Conservation (phyloP, 1,140 invertebrate genomes). For the Pentalonia nigronervosa region DNA sequence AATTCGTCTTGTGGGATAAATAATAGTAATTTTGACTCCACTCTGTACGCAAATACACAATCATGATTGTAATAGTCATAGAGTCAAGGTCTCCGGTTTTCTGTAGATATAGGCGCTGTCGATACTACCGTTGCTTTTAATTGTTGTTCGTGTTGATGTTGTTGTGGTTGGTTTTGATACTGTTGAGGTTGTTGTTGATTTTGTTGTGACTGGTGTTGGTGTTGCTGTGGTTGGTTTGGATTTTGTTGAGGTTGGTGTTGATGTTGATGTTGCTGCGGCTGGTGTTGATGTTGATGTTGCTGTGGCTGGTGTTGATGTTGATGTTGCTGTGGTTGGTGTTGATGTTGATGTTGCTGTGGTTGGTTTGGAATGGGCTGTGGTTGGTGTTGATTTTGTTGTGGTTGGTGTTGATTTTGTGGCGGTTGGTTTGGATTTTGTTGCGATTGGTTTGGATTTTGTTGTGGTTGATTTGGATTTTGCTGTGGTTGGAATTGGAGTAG, state of each 20-base stretch:
- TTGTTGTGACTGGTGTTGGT: not conserved
- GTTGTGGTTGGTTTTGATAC: not conserved
- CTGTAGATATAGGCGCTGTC: not conserved
- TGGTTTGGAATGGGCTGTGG: no score
- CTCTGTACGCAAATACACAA: not conserved
- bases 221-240: not conserved
- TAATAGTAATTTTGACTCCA: not conserved
- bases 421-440: not conserved
- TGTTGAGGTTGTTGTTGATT: not conserved
- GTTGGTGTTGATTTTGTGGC: not conserved
- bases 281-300: not conserved
- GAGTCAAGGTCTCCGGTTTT: not conserved
- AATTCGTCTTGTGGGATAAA: not conserved
- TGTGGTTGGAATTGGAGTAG: not conserved
- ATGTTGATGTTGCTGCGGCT: not conserved
- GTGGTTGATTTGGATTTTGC: not conserved
- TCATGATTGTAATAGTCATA: not conserved
- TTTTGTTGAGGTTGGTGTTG: not conserved
- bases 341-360: not conserved
- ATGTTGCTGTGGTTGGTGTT: not conserved
- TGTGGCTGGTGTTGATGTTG: not conserved
- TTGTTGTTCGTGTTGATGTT: conserved; percentile 7
- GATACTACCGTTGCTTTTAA: not conserved
- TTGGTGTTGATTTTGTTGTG: not conserved
- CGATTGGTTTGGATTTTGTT: not conserved